A percentile compares a stretch with the other conserved stretches of the same genome.
These are phyloP conservation scores for Oedothorax gibbosus DNA, from an alignment of 1,140 invertebrate genomes.

Conservation along the genomic window DNA sequence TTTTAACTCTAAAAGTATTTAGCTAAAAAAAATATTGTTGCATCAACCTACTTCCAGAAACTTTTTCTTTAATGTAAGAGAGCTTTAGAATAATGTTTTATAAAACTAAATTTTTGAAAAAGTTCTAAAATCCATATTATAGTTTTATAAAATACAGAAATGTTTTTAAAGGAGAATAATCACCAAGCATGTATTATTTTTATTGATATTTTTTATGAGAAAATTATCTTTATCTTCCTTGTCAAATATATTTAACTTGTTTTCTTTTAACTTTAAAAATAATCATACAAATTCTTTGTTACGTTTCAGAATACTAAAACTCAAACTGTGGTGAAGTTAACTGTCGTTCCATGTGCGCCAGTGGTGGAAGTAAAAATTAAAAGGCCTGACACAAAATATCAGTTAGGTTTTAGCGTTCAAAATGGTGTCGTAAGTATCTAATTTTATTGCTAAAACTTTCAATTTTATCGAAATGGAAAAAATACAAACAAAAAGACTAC, in stretches of 20 bases:
- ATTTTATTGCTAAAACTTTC: no score
- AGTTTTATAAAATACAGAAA: no score
- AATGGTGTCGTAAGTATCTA: slow-evolving; percentile 92
- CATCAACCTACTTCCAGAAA: no score
- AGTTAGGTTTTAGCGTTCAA: slow-evolving; percentile 99
- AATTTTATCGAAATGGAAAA: no score
- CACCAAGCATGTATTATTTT: background rate
- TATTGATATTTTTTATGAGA: background rate
- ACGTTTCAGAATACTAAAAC: slow-evolving; percentile 84
- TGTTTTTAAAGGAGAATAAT: no score
- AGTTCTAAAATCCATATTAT: no score
- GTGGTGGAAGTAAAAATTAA: slow-evolving; percentile 99
- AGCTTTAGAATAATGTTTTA: no score
- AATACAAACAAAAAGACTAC: no score
- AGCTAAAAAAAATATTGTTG: no score
- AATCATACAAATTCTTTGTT: background rate
- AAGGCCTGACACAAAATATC: slow-evolving; percentile 98
- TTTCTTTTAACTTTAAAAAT: background rate
- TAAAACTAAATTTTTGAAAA: no score
- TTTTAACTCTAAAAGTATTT: no score
- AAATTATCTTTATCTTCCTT: background rate
- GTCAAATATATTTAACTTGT: slow-evolving; percentile 9
- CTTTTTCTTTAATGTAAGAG: no score
- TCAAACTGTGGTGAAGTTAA: slow-evolving; percentile 97
- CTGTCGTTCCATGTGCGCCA: slow-evolving; percentile 98